These are phyloP conservation scores for Rhineura floridana DNA, from an alignment of 2,113 vertebrate species.

Conservation along the genomic window DNA sequence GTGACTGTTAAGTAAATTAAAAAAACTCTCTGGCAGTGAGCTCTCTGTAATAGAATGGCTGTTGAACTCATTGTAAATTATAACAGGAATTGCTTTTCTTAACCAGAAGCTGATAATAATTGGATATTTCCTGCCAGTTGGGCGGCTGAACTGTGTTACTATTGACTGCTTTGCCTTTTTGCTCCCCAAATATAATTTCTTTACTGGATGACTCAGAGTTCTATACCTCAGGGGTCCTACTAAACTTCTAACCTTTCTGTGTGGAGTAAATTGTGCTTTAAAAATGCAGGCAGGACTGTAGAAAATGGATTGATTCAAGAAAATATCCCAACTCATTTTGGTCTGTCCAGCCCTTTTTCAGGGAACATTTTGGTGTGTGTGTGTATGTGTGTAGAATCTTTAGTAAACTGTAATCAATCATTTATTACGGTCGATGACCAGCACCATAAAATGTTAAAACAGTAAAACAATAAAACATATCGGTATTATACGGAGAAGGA, in stretches of 20 bases:
- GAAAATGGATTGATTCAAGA: neutral
- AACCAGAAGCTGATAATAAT: neutral
- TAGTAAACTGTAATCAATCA: too few relatives aligned
- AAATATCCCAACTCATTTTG: neutral
- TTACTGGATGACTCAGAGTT: constrained; percentile 2
- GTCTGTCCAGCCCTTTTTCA: neutral
- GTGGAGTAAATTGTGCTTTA: neutral
- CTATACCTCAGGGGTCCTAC: neutral
- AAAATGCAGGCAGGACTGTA: neutral
- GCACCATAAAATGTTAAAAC: too few relatives aligned
- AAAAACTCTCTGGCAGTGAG: neutral
- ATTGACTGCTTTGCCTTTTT: constrained; percentile 11
- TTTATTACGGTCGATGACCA: too few relatives aligned
- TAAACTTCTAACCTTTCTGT: constrained; percentile 14
- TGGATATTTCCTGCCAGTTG: constrained; percentile 3
- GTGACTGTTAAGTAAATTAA: neutral
- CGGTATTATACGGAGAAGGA: too few relatives aligned
- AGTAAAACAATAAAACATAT: too few relatives aligned
- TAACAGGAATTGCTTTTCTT: neutral
- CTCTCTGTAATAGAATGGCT: fast-evolving
- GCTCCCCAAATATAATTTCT: constrained; percentile 7
- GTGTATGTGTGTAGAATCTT: too few relatives aligned
- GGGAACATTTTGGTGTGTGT: neutral
- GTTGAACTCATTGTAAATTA: neutral
- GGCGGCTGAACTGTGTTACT: constrained; percentile 10